A percentile compares a stretch with the other conserved stretches of the same genome.
Conservation (phyloP, 1,140 invertebrate species). For the Ceratitis capitata region DNA sequence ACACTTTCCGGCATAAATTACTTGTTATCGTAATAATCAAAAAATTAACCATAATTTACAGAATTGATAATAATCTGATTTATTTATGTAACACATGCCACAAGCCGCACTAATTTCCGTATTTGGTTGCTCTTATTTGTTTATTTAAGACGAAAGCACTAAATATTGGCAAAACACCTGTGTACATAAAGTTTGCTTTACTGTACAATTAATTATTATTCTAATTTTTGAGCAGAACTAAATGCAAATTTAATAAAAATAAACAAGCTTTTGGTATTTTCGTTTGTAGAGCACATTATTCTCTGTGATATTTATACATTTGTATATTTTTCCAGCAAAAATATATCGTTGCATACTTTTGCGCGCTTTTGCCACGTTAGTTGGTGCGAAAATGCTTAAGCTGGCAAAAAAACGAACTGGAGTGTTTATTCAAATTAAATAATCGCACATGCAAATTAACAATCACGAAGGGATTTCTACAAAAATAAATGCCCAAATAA, state of each 20-base stretch:
- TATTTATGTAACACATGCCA: background rate
- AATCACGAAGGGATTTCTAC: constrained; percentile 27
- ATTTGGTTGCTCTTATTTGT: background rate
- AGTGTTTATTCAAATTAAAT: background rate
- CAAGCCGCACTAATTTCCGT: background rate
- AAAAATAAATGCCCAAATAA: background rate
- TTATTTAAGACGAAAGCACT: background rate
- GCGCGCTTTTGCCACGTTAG: background rate
- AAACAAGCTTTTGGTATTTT: too few species aligned
- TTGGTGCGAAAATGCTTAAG: background rate
- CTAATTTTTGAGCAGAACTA: too few species aligned
- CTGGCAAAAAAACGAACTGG: background rate
- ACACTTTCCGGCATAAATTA: background rate
- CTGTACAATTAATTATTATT: too few species aligned
- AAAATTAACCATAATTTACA: too few species aligned
- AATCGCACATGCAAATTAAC: constrained; percentile 20
- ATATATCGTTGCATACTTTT: background rate
- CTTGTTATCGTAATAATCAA: too few species aligned
- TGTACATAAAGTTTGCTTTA: too few species aligned
- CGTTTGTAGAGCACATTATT: too few species aligned
- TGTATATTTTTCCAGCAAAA: background rate
- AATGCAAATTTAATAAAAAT: too few species aligned
- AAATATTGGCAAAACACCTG: background rate
- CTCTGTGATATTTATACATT: background rate
- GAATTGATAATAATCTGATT: constrained; percentile 2